Evolutionary conservation across 2,113 vertebrate species (phyloP).

Genomic region (Charina bottae): DNA sequence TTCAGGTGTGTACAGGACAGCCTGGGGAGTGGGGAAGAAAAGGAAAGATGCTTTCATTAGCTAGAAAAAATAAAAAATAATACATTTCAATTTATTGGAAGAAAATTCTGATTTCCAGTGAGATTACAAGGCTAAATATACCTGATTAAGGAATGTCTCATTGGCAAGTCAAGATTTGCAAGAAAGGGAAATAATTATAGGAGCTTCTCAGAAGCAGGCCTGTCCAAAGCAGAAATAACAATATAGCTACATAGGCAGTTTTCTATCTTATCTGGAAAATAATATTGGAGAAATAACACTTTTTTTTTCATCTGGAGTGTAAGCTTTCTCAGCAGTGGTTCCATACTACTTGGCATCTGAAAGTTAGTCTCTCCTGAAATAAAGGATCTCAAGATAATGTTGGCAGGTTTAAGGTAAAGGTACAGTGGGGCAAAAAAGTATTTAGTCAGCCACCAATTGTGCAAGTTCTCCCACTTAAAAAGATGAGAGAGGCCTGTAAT

Average conservation of each 20-base stretch:
- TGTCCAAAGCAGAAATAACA: neutral
- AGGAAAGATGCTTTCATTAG: slow-evolving; percentile 36
- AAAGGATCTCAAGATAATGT: neutral
- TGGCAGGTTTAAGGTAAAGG: neutral
- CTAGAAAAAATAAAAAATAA: slow-evolving; percentile 2
- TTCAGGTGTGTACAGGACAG: slow-evolving; percentile 27
- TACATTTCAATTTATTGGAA: neutral
- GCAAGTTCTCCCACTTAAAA: no score
- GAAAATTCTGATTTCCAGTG: neutral
- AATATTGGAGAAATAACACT: neutral
- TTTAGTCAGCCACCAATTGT: no score
- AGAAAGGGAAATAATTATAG: neutral
- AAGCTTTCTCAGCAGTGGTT: neutral
- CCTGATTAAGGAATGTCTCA: fast-evolving
- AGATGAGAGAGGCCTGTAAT: no score
- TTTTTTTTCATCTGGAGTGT: neutral
- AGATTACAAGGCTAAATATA: neutral
- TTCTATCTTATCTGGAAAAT: neutral
- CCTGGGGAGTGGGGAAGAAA: neutral
- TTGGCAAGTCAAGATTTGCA: fast-evolving
- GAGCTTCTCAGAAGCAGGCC: neutral
- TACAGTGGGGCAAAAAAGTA: no score
- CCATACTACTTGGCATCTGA: neutral
- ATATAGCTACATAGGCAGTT: neutral
- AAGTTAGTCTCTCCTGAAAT: neutral